phyloP scores from a whole-genome alignment of 23 tunicate species.

The Corella eumyota region DNA sequence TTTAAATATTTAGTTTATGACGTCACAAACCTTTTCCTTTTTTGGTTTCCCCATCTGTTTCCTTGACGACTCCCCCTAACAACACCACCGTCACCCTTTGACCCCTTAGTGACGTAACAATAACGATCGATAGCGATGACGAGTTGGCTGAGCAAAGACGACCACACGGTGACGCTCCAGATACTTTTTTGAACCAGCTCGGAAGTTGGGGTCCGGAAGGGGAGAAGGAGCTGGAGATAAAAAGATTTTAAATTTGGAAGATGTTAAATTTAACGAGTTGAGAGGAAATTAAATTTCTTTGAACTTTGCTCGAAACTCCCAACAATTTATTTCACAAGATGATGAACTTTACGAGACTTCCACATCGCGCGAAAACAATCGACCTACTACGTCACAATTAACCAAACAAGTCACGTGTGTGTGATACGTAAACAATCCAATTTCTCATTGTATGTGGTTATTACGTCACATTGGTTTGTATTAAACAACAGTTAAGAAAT shows the following conservation, averaged over 20 bases:
- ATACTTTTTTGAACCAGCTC: conserved; percentile 68
- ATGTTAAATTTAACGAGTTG: background rate
- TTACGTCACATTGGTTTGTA: no score
- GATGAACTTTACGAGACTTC: no score
- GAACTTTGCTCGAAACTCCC: no score
- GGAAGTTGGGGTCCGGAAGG: conserved; percentile 50
- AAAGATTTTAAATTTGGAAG: no score
- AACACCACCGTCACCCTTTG: conserved; percentile 15
- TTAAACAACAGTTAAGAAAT: no score
- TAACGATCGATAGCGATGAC: conserved; percentile 86
- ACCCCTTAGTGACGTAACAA: conserved; percentile 57
- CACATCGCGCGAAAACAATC: no score
- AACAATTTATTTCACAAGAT: no score
- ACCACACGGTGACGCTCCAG: conserved; percentile 84
- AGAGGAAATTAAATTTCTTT: background rate
- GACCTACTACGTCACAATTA: no score
- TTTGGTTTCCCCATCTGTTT: conserved; percentile 30
- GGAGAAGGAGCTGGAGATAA: conserved; percentile 32
- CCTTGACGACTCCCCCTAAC: conserved; percentile 2
- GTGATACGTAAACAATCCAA: no score
- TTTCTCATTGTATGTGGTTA: no score
- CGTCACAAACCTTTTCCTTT: conserved; percentile 59
- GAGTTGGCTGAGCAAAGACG: conserved; percentile 76
- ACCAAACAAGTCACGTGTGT: no score
- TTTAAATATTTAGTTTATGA: no score